phyloP scores from a whole-genome alignment of 2,113 vertebrate genomes.

The Pimephales promelas region DNA sequence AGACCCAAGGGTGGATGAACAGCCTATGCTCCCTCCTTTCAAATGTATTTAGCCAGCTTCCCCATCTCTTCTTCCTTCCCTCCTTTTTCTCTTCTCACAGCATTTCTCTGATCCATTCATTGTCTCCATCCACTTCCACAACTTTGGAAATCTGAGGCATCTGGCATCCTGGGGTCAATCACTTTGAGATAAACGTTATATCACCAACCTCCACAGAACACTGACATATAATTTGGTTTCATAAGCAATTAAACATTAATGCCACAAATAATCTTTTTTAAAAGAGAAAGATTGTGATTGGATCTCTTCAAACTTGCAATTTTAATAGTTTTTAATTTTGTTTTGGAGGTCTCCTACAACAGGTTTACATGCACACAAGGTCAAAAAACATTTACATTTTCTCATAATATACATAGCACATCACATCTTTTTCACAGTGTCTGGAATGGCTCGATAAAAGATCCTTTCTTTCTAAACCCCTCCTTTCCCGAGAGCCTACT shows the following conservation, averaged over 20 bases:
- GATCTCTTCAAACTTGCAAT: constrained; percentile 30
- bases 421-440: no score
- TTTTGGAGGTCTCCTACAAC: no score
- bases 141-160: constrained; percentile 71
- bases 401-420: no score
- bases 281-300: constrained; percentile 41
- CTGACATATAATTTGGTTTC: constrained; percentile 63
- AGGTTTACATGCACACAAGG: no score
- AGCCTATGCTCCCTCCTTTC: not conserved
- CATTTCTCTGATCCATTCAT: constrained; percentile 5
- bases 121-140: constrained; percentile 63
- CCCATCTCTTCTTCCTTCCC: not conserved
- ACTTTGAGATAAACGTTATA: constrained; percentile 76
- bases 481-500: no score
- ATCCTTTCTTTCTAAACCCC: no score
- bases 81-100: constrained; percentile 16
- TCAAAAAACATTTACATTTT: no score
- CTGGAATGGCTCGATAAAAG: no score
- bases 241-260: constrained; percentile 70
- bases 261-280: constrained; percentile 62
- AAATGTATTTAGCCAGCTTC: not conserved
- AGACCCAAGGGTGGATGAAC: constrained; percentile 17
- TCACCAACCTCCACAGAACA: constrained; percentile 61
- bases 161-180: constrained; percentile 72
- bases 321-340: no score